Percentiles rank a stretch among this genome's conserved stretches.
Evolutionary conservation across 2,797 vertebrate genomes (phyloP).

Genomic region (Hippopotamyrus pictus): DNA sequence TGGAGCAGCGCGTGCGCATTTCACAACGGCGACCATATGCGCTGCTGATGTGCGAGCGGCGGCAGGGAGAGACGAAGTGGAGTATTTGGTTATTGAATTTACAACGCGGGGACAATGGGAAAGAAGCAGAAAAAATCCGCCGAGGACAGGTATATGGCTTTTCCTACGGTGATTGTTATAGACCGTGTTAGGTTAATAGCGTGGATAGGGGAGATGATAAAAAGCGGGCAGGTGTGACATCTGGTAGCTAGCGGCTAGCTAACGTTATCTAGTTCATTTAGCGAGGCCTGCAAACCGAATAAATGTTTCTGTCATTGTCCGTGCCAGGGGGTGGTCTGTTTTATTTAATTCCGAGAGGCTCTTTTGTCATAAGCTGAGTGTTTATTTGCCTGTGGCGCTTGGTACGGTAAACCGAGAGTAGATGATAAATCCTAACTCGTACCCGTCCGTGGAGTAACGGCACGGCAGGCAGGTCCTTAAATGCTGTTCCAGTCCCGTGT

Average conservation of each 20-base stretch:
- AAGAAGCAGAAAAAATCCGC: slow-evolving; percentile 72
- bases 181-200: neutral
- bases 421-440: neutral
- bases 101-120: slow-evolving; percentile 51
- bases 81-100: neutral
- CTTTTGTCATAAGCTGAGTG: neutral
- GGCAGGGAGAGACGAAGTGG: slow-evolving; percentile 18
- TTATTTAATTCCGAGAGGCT: neutral
- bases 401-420: neutral
- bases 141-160: slow-evolving; percentile 59
- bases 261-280: neutral
- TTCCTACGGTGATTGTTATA: neutral
- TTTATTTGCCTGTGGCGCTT: neutral
- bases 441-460: neutral
- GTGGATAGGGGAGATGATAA: neutral
- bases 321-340: neutral
- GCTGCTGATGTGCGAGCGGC: slow-evolving; percentile 21
- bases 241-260: slow-evolving; percentile 29
- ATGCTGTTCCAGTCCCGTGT: neutral
- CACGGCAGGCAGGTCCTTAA: neutral
- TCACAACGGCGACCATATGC: slow-evolving; percentile 27
- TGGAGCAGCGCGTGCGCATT: slow-evolving; percentile 18
- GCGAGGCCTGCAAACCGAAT: neutral
- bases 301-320: neutral
- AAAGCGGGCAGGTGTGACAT: neutral